Base-by-base conservation (phyloP, 1,140 invertebrate genomes). In the Ditylenchus dipsaci region DNA sequence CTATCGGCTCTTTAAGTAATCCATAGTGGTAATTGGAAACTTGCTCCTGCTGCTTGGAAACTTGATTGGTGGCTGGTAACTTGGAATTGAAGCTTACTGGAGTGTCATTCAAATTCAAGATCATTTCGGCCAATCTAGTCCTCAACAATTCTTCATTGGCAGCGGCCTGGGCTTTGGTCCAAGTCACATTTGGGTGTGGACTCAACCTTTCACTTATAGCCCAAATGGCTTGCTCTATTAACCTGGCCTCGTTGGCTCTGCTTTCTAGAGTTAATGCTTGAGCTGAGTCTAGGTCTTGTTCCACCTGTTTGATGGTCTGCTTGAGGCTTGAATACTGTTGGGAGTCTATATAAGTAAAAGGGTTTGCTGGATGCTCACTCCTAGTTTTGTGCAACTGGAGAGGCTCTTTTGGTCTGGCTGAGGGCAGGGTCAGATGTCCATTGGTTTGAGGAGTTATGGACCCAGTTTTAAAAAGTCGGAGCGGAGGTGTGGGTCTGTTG, bases 71-170 rank as follows among this genome's bases (percentile, higher is more conserved):
- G 8, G 19, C 59, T 21, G 43, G 29, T 23, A 45, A 29, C 21
- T 23, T n/a, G 26, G 21, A 13, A 66, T 57, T 49, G 26, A 57
- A 53, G 45, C 38, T n/a, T 58, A 67, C 33, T 38, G 33, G 33
- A 38, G 33, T 38, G 49, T 17, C 49, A 27, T 78, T 67, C 11
- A 81, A 63, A 61, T 83, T 83, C 17, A 80, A 56, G 33, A 80
- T 80, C 69, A 76, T 76, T 64, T 81, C 67, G 5, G 78, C 80
- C 17, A 81, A 65, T 15, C 72, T 65, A 57, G 76, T 71, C 43
- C 78, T 68, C 27, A 82, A 56, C 42, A 82, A 53, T 56, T 81
- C 79, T 64, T 82, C 80, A 59, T 68, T 82, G 13, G 68, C 79
- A 43, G 80, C 67, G 23, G 74, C 77, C 26, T 81, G 78, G 15